These are phyloP conservation scores for Oreonectes daqikongensis DNA, from an alignment of 2,797 vertebrate genomes.

Conservation along the genomic window DNA sequence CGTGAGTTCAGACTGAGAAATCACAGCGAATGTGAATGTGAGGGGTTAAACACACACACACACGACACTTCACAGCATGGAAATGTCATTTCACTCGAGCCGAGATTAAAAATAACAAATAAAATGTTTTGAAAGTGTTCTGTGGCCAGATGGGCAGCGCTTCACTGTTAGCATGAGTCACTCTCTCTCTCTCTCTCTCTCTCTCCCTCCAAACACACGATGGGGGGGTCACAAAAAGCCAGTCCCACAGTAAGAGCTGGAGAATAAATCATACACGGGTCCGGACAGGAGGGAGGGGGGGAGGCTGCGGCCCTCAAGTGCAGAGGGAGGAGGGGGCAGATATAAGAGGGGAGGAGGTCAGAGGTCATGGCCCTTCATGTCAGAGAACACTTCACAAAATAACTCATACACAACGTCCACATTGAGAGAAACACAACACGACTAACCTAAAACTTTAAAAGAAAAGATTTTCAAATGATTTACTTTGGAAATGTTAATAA, in stretches of 20 bases:
- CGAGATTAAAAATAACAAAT: background rate
- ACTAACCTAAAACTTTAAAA: no score
- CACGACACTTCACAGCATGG: background rate
- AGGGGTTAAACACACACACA: background rate
- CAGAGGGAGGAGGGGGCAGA: slow-evolving; percentile 42
- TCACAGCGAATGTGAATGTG: background rate
- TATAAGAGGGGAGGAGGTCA: slow-evolving; percentile 62
- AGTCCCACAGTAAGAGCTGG: slow-evolving; percentile 22
- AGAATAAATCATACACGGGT: slow-evolving; percentile 55
- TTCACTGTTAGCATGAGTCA: slow-evolving; percentile 15
- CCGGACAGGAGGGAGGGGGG: slow-evolving; percentile 26
- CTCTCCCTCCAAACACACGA: slow-evolving; percentile 32
- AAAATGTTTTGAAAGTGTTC: slow-evolving; percentile 1
- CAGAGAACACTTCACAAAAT: slow-evolving; percentile 64
- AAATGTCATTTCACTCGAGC: background rate
- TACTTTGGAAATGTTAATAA: no score
- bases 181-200: slow-evolving; percentile 19
- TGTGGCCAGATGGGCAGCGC: slow-evolving; percentile 27
- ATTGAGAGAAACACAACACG: background rate
- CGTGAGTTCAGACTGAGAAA: no score
- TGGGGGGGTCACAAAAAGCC: slow-evolving; percentile 29
- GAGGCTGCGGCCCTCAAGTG: slow-evolving; percentile 33
- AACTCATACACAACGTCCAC: slow-evolving; percentile 39
- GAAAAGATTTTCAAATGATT: no score
- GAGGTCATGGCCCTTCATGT: slow-evolving; percentile 62